These are phyloP conservation scores for Metopolophium dirhodum DNA, from an alignment of 1,140 invertebrate genomes.

Conservation along the genomic window DNA sequence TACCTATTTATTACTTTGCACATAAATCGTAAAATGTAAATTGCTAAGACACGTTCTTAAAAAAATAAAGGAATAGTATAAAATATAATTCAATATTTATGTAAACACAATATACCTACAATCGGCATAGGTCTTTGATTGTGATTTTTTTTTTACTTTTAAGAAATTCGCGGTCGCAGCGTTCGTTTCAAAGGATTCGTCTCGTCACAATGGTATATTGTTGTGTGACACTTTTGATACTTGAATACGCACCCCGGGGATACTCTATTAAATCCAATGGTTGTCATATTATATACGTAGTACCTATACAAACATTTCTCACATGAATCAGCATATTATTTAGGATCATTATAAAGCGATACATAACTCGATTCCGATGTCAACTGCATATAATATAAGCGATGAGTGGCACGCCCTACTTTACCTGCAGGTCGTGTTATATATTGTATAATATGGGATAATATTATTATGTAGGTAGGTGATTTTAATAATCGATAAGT, in stretches of 20 bases:
- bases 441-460: background rate
- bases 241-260: conserved; percentile 15
- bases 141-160: background rate
- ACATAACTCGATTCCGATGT: background rate
- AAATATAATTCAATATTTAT: background rate
- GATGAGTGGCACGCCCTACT: background rate
- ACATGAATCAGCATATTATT: conserved; percentile 32
- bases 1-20: background rate
- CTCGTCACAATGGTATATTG: background rate
- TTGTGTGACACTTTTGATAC: background rate
- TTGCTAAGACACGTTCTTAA: background rate
- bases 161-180: background rate
- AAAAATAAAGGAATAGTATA: background rate
- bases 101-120: background rate
- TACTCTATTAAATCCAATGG: background rate
- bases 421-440: background rate
- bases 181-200: background rate
- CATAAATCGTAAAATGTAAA: background rate
- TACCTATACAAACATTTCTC: background rate
- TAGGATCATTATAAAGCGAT: background rate
- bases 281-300: background rate
- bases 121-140: background rate
- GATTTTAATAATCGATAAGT: background rate
- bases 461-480: background rate
- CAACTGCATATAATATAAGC: background rate